These are phyloP conservation scores for Graptemys geographica DNA, from an alignment of 2,797 vertebrate species.

Conservation along the genomic window DNA sequence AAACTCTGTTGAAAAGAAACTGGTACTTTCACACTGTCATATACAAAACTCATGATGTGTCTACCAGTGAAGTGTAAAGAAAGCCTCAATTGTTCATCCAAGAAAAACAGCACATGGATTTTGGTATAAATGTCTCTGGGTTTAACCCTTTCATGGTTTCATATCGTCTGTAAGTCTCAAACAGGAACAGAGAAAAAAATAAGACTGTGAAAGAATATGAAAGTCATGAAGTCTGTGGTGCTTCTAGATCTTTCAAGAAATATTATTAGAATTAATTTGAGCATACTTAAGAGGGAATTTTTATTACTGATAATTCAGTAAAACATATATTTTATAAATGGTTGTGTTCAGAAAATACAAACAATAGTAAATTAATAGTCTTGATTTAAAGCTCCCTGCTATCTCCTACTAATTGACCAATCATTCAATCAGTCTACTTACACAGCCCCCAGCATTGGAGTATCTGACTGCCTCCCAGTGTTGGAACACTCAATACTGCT, in stretches of 20 bases:
- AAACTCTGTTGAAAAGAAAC: conserved; percentile 69
- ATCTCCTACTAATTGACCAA: conserved; percentile 62
- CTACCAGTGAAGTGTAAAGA: conserved; percentile 41
- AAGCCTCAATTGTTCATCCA: conserved; percentile 37
- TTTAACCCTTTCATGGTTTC: conserved; percentile 19
- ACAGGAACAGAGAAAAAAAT: neutral
- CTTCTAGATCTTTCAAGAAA: conserved; percentile 8
- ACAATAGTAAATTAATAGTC: conserved; percentile 38
- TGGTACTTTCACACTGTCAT: conserved; percentile 65
- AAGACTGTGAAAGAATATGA: neutral
- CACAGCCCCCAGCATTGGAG: conserved; percentile 64
- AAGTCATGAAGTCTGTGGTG: neutral
- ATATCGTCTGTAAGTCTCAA: neutral
- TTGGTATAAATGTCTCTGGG: neutral
- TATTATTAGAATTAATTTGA: neutral
- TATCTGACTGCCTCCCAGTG: conserved; percentile 77
- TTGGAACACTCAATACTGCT: conserved; percentile 68
- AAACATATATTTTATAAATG: conserved; percentile 3
- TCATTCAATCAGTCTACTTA: conserved; percentile 67
- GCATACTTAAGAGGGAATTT: neutral
- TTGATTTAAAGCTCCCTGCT: conserved; percentile 24
- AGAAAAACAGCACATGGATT: conserved; percentile 19
- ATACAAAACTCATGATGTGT: conserved; percentile 40
- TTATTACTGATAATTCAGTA: neutral
- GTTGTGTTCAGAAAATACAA: neutral